Percentiles rank a stretch among this genome's conserved stretches.
Evolutionary conservation across 2,797 vertebrate species (phyloP).

Genomic region (Clarias laeviceps): DNA sequence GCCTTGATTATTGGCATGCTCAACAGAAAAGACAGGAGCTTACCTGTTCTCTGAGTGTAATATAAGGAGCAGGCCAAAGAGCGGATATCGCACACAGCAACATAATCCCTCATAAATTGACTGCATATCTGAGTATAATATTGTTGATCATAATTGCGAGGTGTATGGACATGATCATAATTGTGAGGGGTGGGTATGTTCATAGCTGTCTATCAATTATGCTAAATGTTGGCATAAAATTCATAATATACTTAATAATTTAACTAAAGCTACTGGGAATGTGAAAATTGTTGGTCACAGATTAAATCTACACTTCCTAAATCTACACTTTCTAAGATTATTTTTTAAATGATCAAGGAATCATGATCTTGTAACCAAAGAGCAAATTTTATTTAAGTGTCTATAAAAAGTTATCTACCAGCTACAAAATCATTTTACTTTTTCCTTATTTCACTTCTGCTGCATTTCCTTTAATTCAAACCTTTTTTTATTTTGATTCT

Average conservation of each 20-base stretch:
- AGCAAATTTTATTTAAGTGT: not conserved
- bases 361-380: not conserved
- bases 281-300: not conserved
- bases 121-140: conserved; percentile 73
- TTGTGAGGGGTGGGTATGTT: not conserved
- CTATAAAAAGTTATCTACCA: not conserved
- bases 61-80: conserved; percentile 67
- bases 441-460: not conserved
- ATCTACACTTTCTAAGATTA: too few relatives aligned
- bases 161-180: conserved; percentile 7
- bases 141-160: conserved; percentile 51
- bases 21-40: conserved; percentile 63
- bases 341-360: not conserved
- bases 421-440: not conserved
- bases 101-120: conserved; percentile 79
- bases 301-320: not conserved
- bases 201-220: conserved; percentile 26
- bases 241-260: not conserved
- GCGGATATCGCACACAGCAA: conserved; percentile 43
- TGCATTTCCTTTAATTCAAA: not conserved
- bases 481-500: conserved; percentile 6
- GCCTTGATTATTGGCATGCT: conserved; percentile 52
- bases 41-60: conserved; percentile 71
- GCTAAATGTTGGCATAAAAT: not conserved
- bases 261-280: not conserved